These are phyloP conservation scores for Camelus bactrianus DNA, from an alignment of 2,113 vertebrate genomes.

Conservation along the genomic window DNA sequence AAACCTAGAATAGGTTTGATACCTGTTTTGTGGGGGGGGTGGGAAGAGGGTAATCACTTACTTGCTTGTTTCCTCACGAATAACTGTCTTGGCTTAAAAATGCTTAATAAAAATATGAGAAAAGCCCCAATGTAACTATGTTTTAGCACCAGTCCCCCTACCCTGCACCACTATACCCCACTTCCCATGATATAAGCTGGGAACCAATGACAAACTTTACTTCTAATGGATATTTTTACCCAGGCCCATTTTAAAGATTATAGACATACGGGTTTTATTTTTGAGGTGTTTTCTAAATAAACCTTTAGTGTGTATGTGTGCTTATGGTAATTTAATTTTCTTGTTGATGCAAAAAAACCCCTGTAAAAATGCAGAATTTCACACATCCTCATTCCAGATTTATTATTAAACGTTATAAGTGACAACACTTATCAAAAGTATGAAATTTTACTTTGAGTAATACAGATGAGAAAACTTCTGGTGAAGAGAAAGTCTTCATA, in stretches of 20 bases:
- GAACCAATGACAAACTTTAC: neutral
- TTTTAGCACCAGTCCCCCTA: neutral
- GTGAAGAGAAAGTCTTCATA: slow-evolving; percentile 46
- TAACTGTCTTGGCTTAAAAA: slow-evolving; percentile 19
- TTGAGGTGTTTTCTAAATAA: slow-evolving; percentile 76
- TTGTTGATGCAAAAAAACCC: slow-evolving; percentile 58
- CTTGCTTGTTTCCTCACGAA: neutral
- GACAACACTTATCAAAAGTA: slow-evolving; percentile 57
- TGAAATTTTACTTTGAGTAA: slow-evolving; percentile 53
- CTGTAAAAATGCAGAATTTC: slow-evolving; percentile 71
- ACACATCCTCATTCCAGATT: slow-evolving; percentile 49
- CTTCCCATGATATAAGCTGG: neutral
- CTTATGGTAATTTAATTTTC: slow-evolving; percentile 35
- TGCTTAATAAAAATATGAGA: slow-evolving; percentile 3
- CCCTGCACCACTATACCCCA: neutral
- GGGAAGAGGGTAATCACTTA: neutral
- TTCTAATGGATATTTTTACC: slow-evolving; percentile 20
- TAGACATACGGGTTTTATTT: slow-evolving; percentile 44
- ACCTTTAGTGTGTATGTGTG: neutral
- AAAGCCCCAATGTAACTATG: neutral
- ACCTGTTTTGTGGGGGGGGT: neutral
- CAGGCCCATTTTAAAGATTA: neutral
- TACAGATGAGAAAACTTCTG: slow-evolving; percentile 48
- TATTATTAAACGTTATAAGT: slow-evolving; percentile 67
- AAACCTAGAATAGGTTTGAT: neutral